A percentile compares a stretch with the other conserved stretches of the same genome.
phyloP scores from a whole-genome alignment of 2,888 invertebrate genomes.

The Callinectes sapidus region DNA sequence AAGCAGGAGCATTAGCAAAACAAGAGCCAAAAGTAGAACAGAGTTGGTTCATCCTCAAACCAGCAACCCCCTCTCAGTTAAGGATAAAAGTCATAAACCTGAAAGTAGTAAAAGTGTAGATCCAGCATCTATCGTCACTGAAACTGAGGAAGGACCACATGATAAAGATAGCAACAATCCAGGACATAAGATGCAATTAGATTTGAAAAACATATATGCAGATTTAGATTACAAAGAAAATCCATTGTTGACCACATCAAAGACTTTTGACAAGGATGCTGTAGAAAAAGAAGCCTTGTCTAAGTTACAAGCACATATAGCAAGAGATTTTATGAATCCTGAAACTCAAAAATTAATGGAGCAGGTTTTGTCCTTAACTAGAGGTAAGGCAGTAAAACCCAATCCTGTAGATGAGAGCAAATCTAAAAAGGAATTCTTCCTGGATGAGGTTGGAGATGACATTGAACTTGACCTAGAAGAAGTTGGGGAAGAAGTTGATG shows the following conservation, averaged over 20 bases:
- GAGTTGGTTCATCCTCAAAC: neutral
- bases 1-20: neutral
- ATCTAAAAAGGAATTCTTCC: neutral
- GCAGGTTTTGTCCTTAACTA: conserved; percentile 24
- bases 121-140: neutral
- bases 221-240: conserved; percentile 29
- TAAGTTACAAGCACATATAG: conserved; percentile 41
- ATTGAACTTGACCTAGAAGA: conserved; percentile 56
- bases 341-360: conserved; percentile 48
- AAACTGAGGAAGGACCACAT: neutral
- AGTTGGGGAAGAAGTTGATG: conserved; percentile 66
- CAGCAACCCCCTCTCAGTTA: neutral
- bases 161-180: neutral
- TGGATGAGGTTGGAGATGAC: conserved; percentile 35
- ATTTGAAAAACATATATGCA: conserved; percentile 47
- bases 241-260: neutral
- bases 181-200: conserved; percentile 8
- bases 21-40: neutral
- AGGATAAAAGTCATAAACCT: neutral
- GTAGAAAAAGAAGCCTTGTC: conserved; percentile 15
- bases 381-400: conserved; percentile 18
- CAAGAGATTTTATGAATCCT: conserved; percentile 41
- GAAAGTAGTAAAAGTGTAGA: neutral
- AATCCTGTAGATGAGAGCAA: neutral
- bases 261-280: conserved; percentile 9